phyloP scores from a whole-genome alignment of 2,113 vertebrate species.

The Xenopus borealis region DNA sequence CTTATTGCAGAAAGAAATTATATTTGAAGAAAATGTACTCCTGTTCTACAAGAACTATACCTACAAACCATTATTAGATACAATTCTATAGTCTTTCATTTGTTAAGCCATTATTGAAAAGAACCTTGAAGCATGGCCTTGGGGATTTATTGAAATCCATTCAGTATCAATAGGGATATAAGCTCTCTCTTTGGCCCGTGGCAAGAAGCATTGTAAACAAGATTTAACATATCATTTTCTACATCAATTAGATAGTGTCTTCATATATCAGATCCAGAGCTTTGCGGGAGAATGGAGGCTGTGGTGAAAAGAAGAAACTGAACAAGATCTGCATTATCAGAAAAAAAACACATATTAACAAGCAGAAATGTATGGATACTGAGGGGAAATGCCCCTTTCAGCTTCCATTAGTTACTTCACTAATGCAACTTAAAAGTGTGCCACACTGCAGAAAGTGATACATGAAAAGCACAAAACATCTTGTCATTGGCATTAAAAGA shows the following conservation, averaged over 20 bases:
- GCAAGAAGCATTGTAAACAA: constrained; percentile 56
- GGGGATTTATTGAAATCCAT: constrained; percentile 54
- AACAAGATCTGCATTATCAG: neutral
- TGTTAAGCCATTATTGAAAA: constrained; percentile 57
- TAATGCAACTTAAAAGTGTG: neutral
- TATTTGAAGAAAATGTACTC: too few species aligned
- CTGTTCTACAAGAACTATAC: constrained; percentile 30
- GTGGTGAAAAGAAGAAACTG: constrained; percentile 41
- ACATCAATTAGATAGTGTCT: constrained; percentile 60
- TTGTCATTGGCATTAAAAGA: neutral
- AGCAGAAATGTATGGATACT: neutral
- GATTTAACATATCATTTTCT: constrained; percentile 61
- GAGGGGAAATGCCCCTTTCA: neutral
- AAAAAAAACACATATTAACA: neutral
- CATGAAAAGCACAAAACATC: neutral
- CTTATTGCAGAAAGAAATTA: too few species aligned
- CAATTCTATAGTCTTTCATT: constrained; percentile 45
- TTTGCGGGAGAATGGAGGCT: constrained; percentile 55
- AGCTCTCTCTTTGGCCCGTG: constrained; percentile 48
- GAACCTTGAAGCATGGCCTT: constrained; percentile 62
- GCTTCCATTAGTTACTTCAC: neutral
- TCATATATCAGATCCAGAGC: constrained; percentile 69
- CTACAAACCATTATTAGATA: constrained; percentile 63
- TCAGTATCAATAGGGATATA: constrained; percentile 56
- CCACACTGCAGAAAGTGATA: neutral